Percentiles rank a stretch among this genome's conserved stretches.
These are phyloP conservation scores for Eristalis pertinax DNA, from an alignment of 2,888 invertebrate genomes.

Conservation along the genomic window DNA sequence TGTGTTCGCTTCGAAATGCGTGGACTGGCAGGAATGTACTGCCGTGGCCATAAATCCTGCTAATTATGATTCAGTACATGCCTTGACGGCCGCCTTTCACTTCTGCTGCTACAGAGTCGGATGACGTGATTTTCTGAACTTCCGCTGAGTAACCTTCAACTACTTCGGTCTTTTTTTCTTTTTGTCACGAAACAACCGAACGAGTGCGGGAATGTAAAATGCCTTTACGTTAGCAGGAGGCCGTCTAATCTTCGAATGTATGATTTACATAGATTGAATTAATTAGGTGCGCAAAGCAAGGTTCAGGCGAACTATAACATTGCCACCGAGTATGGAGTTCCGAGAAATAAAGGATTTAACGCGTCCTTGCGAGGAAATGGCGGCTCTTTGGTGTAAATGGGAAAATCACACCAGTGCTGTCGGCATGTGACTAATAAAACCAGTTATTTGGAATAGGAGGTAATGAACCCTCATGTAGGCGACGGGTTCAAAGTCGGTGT, in stretches of 20 bases:
- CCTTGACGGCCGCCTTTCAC: neutral
- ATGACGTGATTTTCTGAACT: conserved; percentile 34
- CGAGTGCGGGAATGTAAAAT: neutral
- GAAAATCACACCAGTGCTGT: neutral
- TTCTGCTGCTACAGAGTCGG: neutral
- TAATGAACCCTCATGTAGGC: neutral
- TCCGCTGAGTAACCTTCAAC: conserved; percentile 12
- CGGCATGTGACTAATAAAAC: neutral
- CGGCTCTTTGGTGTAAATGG: neutral
- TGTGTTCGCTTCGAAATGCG: neutral
- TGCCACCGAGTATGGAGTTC: neutral
- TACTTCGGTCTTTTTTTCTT: neutral
- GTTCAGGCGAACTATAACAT: neutral
- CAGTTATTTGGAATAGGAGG: neutral
- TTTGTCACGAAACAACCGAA: neutral
- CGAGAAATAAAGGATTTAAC: neutral
- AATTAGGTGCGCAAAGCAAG: neutral
- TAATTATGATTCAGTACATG: conserved; percentile 26
- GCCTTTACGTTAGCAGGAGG: neutral
- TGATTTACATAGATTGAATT: neutral
- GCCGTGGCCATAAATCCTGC: conserved; percentile 26
- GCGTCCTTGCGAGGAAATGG: neutral
- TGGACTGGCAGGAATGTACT: neutral
- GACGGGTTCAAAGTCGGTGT: neutral
- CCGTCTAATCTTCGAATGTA: neutral